phyloP scores from a whole-genome alignment of 2,888 invertebrate species.

The Nudaria mundana region DNA sequence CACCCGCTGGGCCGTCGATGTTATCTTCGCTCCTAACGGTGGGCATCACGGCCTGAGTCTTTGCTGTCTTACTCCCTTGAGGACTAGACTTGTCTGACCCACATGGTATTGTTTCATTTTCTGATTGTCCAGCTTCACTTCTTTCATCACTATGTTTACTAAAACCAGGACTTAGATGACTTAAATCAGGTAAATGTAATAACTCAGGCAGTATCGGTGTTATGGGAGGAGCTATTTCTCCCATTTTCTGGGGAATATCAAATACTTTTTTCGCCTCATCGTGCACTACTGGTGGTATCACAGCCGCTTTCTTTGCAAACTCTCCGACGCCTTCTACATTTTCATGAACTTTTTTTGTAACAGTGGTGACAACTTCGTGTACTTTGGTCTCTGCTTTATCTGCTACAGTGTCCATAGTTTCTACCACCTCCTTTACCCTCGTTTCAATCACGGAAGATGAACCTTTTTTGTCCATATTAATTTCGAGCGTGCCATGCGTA shows the following conservation, averaged over 20 bases:
- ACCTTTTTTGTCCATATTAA: constrained; percentile 50
- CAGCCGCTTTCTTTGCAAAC: constrained; percentile 57
- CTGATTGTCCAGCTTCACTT: constrained; percentile 70
- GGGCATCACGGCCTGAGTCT: constrained; percentile 76
- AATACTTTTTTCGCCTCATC: constrained; percentile 56
- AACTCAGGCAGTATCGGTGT: constrained; percentile 68
- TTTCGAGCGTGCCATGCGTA: constrained; percentile 55
- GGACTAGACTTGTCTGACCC: constrained; percentile 76
- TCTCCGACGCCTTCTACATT: constrained; percentile 62
- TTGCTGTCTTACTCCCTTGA: constrained; percentile 57
- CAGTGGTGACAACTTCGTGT: constrained; percentile 35
- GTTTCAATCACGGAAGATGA: constrained; percentile 31
- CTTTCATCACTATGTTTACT: constrained; percentile 73
- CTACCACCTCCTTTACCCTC: constrained; percentile 33
- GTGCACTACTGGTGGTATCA: constrained; percentile 49
- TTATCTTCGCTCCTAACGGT: constrained; percentile 72
- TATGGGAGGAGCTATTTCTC: constrained; percentile 64
- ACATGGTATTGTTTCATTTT: constrained; percentile 75
- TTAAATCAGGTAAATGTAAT: constrained; percentile 63
- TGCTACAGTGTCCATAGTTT: constrained; percentile 46
- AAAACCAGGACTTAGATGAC: constrained; percentile 63
- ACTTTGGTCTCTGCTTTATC: constrained; percentile 40
- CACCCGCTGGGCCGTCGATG: constrained; percentile 49
- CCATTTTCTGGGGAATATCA: constrained; percentile 55
- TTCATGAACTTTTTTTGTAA: constrained; percentile 44